Evolutionary conservation across 2,888 invertebrate species (phyloP).

Genomic region (Orgyia antiqua): DNA sequence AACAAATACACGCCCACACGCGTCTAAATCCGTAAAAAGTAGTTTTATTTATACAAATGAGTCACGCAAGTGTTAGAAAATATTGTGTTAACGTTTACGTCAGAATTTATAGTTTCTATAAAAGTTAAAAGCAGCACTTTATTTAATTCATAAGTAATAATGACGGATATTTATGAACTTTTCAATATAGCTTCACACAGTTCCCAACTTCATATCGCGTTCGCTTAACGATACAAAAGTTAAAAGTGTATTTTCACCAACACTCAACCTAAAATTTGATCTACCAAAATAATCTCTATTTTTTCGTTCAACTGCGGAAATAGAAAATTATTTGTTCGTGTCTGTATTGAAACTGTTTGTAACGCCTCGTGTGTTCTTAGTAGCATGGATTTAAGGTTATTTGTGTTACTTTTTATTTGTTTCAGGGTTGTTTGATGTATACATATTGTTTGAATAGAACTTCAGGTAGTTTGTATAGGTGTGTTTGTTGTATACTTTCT

Average conservation of each 20-base stretch:
- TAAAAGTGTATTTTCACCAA: conserved; percentile 12
- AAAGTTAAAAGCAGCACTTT: too few species aligned
- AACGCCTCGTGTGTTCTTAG: conserved; percentile 24
- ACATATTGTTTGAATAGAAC: conserved; percentile 1
- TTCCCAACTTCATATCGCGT: background rate
- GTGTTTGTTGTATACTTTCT: too few species aligned
- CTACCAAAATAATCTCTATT: conserved; percentile 18
- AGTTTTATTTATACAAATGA: too few species aligned
- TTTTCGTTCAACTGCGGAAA: conserved; percentile 23
- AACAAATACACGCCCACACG: too few species aligned
- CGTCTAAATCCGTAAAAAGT: too few species aligned
- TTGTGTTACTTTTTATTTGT: too few species aligned
- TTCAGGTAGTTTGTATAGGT: too few species aligned
- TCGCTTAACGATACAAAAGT: conserved; percentile 6
- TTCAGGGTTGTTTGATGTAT: conserved; percentile 1
- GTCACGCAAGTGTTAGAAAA: too few species aligned
- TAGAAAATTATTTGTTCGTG: conserved; percentile 28
- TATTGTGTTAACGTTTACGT: too few species aligned
- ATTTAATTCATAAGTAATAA: background rate
- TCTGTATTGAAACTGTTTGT: conserved; percentile 26
- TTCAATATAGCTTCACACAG: conserved; percentile 1
- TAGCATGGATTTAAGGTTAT: conserved; percentile 8
- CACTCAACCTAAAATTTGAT: conserved; percentile 7
- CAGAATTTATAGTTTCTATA: too few species aligned
- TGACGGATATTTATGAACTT: background rate